These are phyloP conservation scores for Microctonus aethiopoides DNA, from an alignment of 2,888 invertebrate species.

Conservation along the genomic window DNA sequence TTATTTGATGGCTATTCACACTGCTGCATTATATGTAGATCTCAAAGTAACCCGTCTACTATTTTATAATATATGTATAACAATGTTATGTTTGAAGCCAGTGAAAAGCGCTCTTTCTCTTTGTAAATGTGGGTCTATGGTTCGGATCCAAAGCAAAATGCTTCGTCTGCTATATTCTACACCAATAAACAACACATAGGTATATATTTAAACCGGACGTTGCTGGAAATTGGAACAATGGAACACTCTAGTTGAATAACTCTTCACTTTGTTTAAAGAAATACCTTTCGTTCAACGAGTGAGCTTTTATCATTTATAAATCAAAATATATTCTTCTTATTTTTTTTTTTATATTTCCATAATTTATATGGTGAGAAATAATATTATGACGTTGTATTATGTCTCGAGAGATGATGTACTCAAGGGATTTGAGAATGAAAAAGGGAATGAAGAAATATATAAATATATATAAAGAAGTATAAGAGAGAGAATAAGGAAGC, in stretches of 20 bases:
- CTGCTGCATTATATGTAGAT: background rate
- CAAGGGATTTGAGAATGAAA: constrained; percentile 19
- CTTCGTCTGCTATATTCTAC: background rate
- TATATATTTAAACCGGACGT: constrained; percentile 9
- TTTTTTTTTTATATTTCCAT: background rate
- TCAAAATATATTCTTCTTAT: background rate
- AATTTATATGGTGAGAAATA: background rate
- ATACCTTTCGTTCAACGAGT: background rate
- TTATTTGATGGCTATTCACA: constrained; percentile 12
- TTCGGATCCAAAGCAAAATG: background rate
- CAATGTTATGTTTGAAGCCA: constrained; percentile 2
- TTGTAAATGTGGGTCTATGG: background rate
- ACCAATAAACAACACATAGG: background rate
- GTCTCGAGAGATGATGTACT: background rate
- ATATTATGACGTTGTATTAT: background rate
- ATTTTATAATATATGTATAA: too few relatives aligned
- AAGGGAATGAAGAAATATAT: background rate
- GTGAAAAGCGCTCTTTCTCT: background rate
- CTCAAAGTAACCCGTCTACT: too few relatives aligned
- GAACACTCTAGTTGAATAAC: background rate
- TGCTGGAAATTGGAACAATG: constrained; percentile 31
- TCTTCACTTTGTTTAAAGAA: background rate
- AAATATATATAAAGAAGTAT: background rate
- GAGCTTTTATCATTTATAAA: background rate
- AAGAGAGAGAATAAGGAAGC: constrained; percentile 25